A percentile compares a stretch with the other conserved stretches of the same genome.
phyloP scores from a whole-genome alignment of 2,797 vertebrate species.

The Sparidentex hasta region DNA sequence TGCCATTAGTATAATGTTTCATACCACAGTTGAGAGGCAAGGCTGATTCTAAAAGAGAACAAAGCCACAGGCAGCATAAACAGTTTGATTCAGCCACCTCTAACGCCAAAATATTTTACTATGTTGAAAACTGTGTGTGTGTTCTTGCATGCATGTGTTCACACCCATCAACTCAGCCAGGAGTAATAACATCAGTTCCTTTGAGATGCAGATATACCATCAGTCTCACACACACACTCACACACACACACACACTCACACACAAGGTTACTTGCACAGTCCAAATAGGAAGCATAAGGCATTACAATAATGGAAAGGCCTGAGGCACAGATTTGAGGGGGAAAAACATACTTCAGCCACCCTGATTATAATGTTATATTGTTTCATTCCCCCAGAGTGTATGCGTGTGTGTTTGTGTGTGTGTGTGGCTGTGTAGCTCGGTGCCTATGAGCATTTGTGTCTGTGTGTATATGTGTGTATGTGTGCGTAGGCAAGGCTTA shows the following conservation, averaged over 20 bases:
- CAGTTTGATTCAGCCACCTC: constrained; percentile 10
- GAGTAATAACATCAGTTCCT: constrained; percentile 63
- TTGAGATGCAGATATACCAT: constrained; percentile 57
- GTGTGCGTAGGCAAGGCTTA: constrained; percentile 34
- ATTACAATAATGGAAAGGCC: constrained; percentile 75
- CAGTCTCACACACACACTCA: constrained; percentile 28
- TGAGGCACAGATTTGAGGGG: constrained; percentile 55
- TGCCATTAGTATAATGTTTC: not conserved
- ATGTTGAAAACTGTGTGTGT: constrained; percentile 33
- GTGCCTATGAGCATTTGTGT: constrained; percentile 9
- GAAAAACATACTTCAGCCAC: constrained; percentile 41
- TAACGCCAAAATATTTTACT: constrained; percentile 24
- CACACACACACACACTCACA: constrained; percentile 33
- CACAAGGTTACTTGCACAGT: constrained; percentile 55
- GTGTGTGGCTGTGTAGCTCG: not conserved
- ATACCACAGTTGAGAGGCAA: constrained; percentile 7
- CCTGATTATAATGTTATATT: constrained; percentile 68
- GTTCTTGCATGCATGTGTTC: constrained; percentile 18
- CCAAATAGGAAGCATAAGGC: constrained; percentile 54
- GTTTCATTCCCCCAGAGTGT: constrained; percentile 52
- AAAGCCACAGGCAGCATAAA: constrained; percentile 13
- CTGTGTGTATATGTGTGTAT: constrained; percentile 17
- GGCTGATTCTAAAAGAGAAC: constrained; percentile 4
- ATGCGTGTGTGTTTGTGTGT: constrained; percentile 8
- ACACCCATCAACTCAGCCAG: constrained; percentile 30